phyloP scores from a whole-genome alignment of 2,888 invertebrate species.

The Macaria liturata region DNA sequence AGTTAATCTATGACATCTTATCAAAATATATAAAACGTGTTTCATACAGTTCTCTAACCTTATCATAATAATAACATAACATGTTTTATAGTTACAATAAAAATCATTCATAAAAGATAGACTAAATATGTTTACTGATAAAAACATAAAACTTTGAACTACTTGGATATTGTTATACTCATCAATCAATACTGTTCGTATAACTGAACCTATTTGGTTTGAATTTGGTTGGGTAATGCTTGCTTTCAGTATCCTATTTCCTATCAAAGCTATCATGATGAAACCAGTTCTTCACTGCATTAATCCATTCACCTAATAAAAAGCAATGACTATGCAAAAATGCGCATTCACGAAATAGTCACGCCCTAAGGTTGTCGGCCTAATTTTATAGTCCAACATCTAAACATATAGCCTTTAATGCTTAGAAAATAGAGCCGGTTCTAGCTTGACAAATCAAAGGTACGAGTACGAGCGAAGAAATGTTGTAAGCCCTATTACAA shows the following conservation, averaged over 20 bases:
- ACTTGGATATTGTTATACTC: no score
- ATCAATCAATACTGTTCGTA: no score
- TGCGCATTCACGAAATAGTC: conserved; percentile 33
- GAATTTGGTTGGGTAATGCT: no score
- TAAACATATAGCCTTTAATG: background rate
- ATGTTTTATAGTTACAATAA: no score
- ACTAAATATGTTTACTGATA: no score
- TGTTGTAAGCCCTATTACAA: conserved; percentile 51
- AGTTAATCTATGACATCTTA: conserved; percentile 28
- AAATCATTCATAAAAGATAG: no score
- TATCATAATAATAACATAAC: background rate
- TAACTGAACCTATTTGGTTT: no score
- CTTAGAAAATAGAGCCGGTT: conserved; percentile 19
- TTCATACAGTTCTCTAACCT: background rate
- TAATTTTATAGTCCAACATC: conserved; percentile 31
- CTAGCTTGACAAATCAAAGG: conserved; percentile 29
- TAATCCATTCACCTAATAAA: conserved; percentile 1
- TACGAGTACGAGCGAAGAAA: conserved; percentile 30
- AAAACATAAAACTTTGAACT: no score
- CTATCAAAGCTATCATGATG: no score
- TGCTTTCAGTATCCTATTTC: no score
- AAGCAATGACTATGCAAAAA: conserved; percentile 35
- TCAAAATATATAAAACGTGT: conserved; percentile 30
- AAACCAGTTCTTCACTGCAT: no score
- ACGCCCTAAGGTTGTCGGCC: conserved; percentile 42